Percentiles rank a stretch among this genome's conserved stretches.
These are phyloP conservation scores for Copidosoma floridanum DNA, from an alignment of 1,140 invertebrate species.

Conservation along the genomic window DNA sequence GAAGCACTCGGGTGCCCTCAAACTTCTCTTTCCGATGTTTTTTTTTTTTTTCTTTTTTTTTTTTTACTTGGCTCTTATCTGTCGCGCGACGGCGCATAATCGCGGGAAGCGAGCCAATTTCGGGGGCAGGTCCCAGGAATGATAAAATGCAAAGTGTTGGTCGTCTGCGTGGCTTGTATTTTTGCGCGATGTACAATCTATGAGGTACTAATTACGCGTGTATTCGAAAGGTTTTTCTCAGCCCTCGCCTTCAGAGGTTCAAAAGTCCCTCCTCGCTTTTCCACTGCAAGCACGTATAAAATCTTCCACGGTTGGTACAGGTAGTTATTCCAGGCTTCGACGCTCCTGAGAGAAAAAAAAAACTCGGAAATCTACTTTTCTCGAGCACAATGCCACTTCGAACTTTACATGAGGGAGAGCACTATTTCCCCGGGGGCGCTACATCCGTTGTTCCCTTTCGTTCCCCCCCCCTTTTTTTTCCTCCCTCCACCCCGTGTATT, in stretches of 20 bases:
- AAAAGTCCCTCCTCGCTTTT: not conserved
- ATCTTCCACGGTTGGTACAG: not conserved
- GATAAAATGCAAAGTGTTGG: not conserved
- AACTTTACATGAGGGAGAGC: conserved; percentile 23
- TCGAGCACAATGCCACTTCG: conserved; percentile 24
- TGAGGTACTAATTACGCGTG: too few relatives aligned
- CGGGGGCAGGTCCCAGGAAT: not conserved
- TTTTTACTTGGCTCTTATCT: conserved; percentile 23
- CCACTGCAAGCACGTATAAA: not conserved
- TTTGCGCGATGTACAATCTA: too few relatives aligned
- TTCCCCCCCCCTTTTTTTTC: conserved; percentile 18
- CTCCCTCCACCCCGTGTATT: too few relatives aligned
- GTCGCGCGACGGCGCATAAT: conserved; percentile 21
- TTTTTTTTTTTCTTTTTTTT: too few relatives aligned
- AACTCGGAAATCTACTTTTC: conserved; percentile 25
- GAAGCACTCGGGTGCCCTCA: too few relatives aligned
- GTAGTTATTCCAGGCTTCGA: conserved; percentile 12
- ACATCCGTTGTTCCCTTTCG: conserved; percentile 14
- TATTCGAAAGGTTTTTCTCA: too few relatives aligned
- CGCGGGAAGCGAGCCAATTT: conserved; percentile 26
- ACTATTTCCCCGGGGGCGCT: conserved; percentile 23
- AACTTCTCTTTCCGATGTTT: too few relatives aligned
- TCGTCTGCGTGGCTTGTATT: too few relatives aligned
- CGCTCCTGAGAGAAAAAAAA: conserved; percentile 5
- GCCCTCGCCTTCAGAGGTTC: too few relatives aligned